Evolutionary conservation across 2,113 vertebrate genomes (phyloP).

Genomic region (Tyto alba): DNA sequence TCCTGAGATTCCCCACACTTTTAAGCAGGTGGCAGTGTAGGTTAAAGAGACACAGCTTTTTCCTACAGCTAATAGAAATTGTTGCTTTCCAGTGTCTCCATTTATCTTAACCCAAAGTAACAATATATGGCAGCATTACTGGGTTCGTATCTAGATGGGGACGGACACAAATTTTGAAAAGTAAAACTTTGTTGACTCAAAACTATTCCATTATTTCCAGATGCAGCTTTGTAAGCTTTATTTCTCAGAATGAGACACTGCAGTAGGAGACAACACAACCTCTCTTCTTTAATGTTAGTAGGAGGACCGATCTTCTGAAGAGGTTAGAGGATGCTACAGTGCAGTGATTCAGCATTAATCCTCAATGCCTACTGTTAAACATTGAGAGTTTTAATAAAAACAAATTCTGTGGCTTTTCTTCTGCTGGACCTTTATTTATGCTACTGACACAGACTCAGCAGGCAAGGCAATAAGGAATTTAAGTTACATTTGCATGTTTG

Average conservation of each 20-base stretch:
- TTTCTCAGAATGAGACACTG: neutral
- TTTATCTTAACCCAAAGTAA: neutral
- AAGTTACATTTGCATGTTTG: neutral
- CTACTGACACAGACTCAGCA: neutral
- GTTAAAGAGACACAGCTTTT: constrained; percentile 45
- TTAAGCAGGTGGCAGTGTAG: constrained; percentile 64
- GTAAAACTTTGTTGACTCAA: neutral
- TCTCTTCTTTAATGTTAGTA: neutral
- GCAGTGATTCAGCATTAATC: neutral
- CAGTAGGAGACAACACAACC: neutral
- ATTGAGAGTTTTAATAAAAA: neutral
- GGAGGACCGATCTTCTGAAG: neutral
- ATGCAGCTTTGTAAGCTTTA: neutral
- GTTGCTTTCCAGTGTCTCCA: neutral
- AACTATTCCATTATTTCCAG: neutral
- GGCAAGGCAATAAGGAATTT: neutral
- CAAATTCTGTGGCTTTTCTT: neutral
- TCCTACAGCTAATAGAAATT: neutral
- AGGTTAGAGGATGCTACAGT: neutral
- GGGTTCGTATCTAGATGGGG: neutral
- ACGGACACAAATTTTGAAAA: neutral
- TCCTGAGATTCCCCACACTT: constrained; percentile 50
- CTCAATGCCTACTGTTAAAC: neutral
- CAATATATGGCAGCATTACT: neutral
- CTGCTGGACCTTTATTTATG: neutral